These are phyloP conservation scores for Mythimna loreyi DNA, from an alignment of 2,888 invertebrate genomes.

Conservation along the genomic window DNA sequence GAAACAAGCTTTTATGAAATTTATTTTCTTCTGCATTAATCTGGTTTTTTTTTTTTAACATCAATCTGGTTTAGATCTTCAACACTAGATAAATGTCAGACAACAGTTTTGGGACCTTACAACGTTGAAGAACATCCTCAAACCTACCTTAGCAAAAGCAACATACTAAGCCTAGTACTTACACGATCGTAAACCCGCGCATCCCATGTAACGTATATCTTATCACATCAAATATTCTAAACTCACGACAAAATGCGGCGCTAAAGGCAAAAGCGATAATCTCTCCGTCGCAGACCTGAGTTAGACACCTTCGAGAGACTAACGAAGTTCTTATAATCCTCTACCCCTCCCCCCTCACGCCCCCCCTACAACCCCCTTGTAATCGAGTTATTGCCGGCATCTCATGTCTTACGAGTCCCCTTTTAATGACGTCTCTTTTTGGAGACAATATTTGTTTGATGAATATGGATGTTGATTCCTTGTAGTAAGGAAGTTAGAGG, in stretches of 20 bases:
- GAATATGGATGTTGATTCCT: constrained; percentile 33
- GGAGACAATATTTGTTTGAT: constrained; percentile 57
- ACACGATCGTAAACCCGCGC: constrained; percentile 39
- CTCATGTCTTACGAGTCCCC: constrained; percentile 82
- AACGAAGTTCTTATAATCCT: constrained; percentile 90
- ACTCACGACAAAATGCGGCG: constrained; percentile 81
- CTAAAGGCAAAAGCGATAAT: constrained; percentile 86
- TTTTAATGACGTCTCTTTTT: constrained; percentile 72
- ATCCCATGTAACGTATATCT: constrained; percentile 60
- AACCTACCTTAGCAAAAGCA: constrained; percentile 13
- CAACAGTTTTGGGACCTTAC: not conserved
- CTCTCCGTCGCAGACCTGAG: constrained; percentile 84
- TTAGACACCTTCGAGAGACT: constrained; percentile 88
- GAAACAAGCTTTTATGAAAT: not conserved
- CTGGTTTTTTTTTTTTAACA: too few relatives aligned
- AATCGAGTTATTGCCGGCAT: constrained; percentile 88
- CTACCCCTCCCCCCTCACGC: constrained; percentile 66
- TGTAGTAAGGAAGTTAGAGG: not conserved
- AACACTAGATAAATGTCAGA: not conserved
- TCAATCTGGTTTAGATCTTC: not conserved
- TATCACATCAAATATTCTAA: constrained; percentile 74
- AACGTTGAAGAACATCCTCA: not conserved
- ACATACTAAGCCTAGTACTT: constrained; percentile 36
- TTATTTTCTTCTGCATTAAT: not conserved
- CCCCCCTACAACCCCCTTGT: constrained; percentile 71